These are phyloP conservation scores for Dendropsophus ebraccatus DNA, from an alignment of 2,113 vertebrate species.

Conservation along the genomic window DNA sequence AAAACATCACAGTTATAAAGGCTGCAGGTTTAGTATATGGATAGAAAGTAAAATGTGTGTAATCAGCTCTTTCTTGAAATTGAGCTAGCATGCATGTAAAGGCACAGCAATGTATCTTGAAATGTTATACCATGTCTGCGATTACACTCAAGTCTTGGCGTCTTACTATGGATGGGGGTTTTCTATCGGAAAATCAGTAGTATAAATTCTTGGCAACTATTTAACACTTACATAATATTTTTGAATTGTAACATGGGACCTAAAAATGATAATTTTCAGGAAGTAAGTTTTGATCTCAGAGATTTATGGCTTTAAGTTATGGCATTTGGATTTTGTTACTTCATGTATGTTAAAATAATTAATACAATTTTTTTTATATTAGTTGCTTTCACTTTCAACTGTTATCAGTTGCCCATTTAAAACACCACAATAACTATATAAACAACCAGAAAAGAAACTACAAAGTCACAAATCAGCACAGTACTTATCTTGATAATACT, in stretches of 20 bases:
- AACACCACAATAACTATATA: too few relatives aligned
- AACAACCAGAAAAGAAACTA: too few relatives aligned
- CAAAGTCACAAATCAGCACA: too few relatives aligned
- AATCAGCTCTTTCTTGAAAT: slow-evolving; percentile 49
- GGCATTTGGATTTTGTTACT: neutral
- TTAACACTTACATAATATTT: slow-evolving; percentile 34
- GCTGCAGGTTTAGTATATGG: neutral
- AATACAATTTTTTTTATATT: neutral
- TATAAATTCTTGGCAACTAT: slow-evolving; percentile 16
- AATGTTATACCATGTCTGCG: slow-evolving; percentile 40
- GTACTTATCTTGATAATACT: too few relatives aligned
- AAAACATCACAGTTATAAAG: slow-evolving; percentile 20
- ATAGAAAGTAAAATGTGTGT: neutral
- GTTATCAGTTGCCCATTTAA: neutral
- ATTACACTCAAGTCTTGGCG: neutral
- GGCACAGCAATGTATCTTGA: slow-evolving; percentile 6
- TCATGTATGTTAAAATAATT: neutral
- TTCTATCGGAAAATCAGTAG: slow-evolving; percentile 13
- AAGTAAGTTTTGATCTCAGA: neutral
- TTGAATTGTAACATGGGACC: neutral
- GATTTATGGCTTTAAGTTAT: slow-evolving; percentile 2
- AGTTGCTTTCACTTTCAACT: neutral
- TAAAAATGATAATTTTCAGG: neutral
- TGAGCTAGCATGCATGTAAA: slow-evolving; percentile 26
- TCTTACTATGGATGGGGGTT: neutral